These are phyloP conservation scores for Pygmarrhopalites habei DNA, from an alignment of 1,140 invertebrate genomes.

Conservation along the genomic window DNA sequence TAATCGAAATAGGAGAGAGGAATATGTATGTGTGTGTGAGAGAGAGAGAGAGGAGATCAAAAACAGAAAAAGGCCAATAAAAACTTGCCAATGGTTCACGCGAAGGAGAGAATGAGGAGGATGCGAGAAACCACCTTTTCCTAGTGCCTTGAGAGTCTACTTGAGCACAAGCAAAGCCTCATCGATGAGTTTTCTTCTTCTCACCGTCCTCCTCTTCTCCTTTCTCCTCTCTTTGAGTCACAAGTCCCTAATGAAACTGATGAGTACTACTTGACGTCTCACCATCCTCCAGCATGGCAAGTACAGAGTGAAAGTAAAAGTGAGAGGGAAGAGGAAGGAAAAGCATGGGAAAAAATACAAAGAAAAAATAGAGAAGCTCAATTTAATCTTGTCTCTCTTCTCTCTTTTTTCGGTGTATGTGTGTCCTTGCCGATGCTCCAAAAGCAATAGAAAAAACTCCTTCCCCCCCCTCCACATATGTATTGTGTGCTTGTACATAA, in stretches of 20 bases:
- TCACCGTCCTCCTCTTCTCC: too few species aligned
- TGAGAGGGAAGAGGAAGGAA: not conserved
- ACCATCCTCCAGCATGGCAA: too few species aligned
- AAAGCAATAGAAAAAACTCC: not conserved
- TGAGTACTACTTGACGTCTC: conserved; percentile 9
- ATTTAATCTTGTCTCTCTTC: conserved; percentile 8
- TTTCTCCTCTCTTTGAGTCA: not conserved
- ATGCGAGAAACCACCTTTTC: not conserved
- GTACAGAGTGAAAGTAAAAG: not conserved
- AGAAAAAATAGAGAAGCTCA: not conserved
- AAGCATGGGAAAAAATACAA: not conserved
- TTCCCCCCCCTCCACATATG: not conserved
- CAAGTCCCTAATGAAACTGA: conserved; percentile 8
- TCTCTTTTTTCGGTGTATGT: not conserved
- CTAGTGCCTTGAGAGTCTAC: too few species aligned
- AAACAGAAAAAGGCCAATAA: conserved; percentile 10
- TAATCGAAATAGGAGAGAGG: not conserved
- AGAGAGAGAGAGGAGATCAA: not conserved
- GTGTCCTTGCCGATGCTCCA: not conserved
- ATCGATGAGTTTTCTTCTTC: conserved; percentile 6
- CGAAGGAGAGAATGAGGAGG: not conserved
- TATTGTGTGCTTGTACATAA: not conserved
- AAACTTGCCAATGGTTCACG: not conserved
- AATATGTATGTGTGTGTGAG: too few species aligned
- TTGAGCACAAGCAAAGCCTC: not conserved